Evolutionary conservation across 2,113 vertebrate species (phyloP).

Genomic region (Nestor notabilis): DNA sequence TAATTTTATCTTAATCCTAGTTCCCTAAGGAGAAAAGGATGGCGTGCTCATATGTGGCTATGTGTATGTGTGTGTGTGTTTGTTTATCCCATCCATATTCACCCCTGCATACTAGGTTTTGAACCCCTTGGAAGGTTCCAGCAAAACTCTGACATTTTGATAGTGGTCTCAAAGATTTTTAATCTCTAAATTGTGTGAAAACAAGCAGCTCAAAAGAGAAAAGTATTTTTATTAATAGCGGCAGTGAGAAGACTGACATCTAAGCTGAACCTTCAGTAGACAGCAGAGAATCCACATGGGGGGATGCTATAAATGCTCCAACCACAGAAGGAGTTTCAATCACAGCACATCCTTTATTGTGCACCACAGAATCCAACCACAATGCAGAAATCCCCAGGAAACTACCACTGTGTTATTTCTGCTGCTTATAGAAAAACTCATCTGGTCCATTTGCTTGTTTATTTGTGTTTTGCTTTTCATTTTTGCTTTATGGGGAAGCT

Average conservation of each 20-base stretch:
- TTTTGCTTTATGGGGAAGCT: slow-evolving; percentile 11
- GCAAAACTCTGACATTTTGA: neutral
- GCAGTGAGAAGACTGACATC: neutral
- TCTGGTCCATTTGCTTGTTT: slow-evolving; percentile 44
- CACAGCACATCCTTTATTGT: slow-evolving; percentile 6
- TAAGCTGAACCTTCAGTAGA: neutral
- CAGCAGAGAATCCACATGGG: neutral
- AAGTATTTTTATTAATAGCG: neutral
- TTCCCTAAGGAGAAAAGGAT: neutral
- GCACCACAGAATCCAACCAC: slow-evolving; percentile 50
- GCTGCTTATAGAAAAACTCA: slow-evolving; percentile 27
- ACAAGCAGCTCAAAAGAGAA: neutral
- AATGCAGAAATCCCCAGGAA: slow-evolving; percentile 66
- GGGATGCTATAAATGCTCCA: neutral
- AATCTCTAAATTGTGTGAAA: neutral
- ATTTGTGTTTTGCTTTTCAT: neutral
- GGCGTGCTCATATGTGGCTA: neutral
- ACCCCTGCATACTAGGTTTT: neutral
- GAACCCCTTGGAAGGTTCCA: neutral
- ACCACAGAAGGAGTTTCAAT: slow-evolving; percentile 36
- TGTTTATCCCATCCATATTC: neutral
- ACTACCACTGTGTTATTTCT: slow-evolving; percentile 46
- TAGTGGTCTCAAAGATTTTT: neutral
- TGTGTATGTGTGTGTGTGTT: neutral
- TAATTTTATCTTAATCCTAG: neutral